Evolutionary conservation across 1,140 invertebrate genomes (phyloP).

Genomic region (Tenebrio molitor): DNA sequence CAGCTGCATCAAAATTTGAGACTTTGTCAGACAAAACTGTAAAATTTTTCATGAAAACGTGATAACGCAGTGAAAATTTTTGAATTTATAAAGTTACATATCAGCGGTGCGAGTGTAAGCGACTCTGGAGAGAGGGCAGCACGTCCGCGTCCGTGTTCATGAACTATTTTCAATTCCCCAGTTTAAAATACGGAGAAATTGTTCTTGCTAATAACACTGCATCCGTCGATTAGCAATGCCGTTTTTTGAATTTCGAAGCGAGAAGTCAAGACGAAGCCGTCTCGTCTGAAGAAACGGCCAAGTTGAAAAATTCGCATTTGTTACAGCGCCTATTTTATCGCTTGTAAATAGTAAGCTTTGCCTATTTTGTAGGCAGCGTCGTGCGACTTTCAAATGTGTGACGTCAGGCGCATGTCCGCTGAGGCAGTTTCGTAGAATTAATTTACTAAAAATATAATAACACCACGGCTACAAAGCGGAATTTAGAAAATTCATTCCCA

Average conservation of each 20-base stretch:
- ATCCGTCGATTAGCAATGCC: too few relatives aligned
- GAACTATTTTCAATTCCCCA: conserved; percentile 20
- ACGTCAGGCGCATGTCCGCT: conserved; percentile 46
- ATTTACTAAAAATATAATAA: conserved; percentile 53
- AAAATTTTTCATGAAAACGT: too few relatives aligned
- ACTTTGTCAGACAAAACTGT: too few relatives aligned
- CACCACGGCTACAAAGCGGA: conserved; percentile 15
- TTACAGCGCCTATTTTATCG: conserved; percentile 13
- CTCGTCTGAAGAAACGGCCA: too few relatives aligned
- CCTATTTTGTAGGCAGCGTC: conserved; percentile 43
- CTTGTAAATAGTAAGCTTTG: conserved; percentile 43
- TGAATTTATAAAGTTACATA: neutral
- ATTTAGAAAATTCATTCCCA: conserved; percentile 26
- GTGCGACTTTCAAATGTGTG: conserved; percentile 49
- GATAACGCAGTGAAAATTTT: too few relatives aligned
- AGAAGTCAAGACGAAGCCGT: too few relatives aligned
- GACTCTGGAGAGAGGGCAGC: conserved; percentile 33
- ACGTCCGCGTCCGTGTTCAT: conserved; percentile 24
- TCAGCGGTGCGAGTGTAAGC: conserved; percentile 12
- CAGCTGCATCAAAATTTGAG: neutral
- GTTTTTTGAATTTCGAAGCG: too few relatives aligned
- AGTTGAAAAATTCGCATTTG: too few relatives aligned
- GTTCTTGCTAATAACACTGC: neutral
- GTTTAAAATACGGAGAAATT: conserved; percentile 8
- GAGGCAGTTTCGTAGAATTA: conserved; percentile 49